Conservation (phyloP, 2,113 vertebrate species). For the Proteles cristata region DNA sequence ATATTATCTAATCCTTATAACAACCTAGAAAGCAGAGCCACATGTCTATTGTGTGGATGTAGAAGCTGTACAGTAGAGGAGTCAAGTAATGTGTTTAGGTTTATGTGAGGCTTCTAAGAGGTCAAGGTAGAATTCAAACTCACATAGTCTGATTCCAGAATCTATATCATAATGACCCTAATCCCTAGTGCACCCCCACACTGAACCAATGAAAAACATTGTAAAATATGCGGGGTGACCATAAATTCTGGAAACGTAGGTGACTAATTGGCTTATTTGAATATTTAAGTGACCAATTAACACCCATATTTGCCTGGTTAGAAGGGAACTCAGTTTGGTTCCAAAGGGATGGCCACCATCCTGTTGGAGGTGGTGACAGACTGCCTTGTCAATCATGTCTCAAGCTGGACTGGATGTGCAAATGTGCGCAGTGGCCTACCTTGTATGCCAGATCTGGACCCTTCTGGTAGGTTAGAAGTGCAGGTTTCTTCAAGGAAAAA, state of each 20-base stretch:
- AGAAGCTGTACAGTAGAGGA: neutral
- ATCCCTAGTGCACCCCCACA: neutral
- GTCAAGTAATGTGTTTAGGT: neutral
- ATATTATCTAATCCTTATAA: neutral
- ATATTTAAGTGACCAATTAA: neutral
- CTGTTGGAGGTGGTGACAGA: neutral
- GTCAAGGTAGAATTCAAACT: neutral
- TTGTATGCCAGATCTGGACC: neutral
- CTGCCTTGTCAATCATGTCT: neutral
- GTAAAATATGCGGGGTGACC: neutral
- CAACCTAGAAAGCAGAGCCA: neutral
- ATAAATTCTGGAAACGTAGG: neutral
- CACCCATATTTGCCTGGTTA: neutral
- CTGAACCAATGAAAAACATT: neutral
- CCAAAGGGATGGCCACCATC: neutral
- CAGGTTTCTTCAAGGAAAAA: neutral
- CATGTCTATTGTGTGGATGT: neutral
- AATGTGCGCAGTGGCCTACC: fast-evolving
- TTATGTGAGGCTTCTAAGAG: neutral
- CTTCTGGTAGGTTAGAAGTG: neutral
- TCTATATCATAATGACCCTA: neutral
- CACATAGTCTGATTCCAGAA: neutral
- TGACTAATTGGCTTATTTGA: neutral
- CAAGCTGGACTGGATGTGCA: neutral
- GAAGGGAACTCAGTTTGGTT: neutral